Evolutionary conservation across 2,888 invertebrate species (phyloP).

Genomic region (Drosophila percnosoma): DNA sequence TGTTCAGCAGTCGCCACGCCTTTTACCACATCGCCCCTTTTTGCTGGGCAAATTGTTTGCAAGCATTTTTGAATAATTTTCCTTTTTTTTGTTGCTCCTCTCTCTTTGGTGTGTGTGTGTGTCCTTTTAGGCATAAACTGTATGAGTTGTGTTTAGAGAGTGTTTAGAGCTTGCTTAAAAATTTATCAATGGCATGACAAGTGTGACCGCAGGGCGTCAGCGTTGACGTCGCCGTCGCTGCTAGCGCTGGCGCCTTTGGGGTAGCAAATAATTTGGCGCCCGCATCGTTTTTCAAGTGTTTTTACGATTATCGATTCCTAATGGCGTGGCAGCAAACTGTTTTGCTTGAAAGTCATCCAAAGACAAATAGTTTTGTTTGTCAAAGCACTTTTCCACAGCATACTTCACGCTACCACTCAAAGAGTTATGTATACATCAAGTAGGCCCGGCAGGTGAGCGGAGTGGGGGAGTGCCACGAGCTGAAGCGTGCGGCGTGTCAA

Average conservation of each 20-base stretch:
- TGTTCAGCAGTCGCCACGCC: slow-evolving; percentile 40
- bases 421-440: slow-evolving; percentile 51
- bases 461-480: background rate
- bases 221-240: slow-evolving; percentile 6
- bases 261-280: slow-evolving; percentile 51
- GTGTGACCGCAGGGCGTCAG: slow-evolving; percentile 65
- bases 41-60: slow-evolving; percentile 77
- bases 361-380: slow-evolving; percentile 73
- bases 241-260: slow-evolving; percentile 39
- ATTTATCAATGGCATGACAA: slow-evolving; percentile 77
- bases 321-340: slow-evolving; percentile 48
- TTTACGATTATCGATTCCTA: slow-evolving; percentile 71
- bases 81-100: slow-evolving; percentile 18
- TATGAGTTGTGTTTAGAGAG: slow-evolving; percentile 76
- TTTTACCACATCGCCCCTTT: slow-evolving; percentile 35
- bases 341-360: slow-evolving; percentile 61
- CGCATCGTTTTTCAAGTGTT: slow-evolving; percentile 66
- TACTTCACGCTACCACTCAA: slow-evolving; percentile 36
- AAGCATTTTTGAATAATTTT: slow-evolving; percentile 82
- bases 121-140: slow-evolving; percentile 61
- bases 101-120: slow-evolving; percentile 10
- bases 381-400: slow-evolving; percentile 63
- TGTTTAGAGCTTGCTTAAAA: slow-evolving; percentile 80
- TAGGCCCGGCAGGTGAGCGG: slow-evolving; percentile 45
- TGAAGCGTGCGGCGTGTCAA: slow-evolving; percentile 37